These are phyloP conservation scores for Anguilla marmorata DNA, from an alignment of 2,797 vertebrate species.

Conservation along the genomic window DNA sequence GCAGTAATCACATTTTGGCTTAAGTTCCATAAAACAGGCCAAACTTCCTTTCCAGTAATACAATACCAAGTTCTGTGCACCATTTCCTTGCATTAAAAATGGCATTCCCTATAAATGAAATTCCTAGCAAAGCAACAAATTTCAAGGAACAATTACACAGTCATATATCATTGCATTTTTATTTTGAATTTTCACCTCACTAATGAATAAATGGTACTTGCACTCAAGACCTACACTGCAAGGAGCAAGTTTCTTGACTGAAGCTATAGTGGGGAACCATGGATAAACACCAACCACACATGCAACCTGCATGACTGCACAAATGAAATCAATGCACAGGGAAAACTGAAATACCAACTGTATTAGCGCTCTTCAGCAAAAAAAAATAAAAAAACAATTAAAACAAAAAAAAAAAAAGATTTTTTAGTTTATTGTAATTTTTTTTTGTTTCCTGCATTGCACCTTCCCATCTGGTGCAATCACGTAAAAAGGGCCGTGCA, in stretches of 20 bases:
- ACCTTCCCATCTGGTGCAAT: slow-evolving; percentile 65
- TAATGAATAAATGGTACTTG: not conserved
- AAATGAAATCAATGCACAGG: not conserved
- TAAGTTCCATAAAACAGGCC: slow-evolving; percentile 10
- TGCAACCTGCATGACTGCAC: not conserved
- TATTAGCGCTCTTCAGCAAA: not conserved
- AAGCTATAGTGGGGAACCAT: not conserved
- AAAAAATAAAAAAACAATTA: not conserved
- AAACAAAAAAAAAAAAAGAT: too few species aligned
- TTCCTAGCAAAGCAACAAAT: not conserved
- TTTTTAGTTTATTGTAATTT: slow-evolving; percentile 23
- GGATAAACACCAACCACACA: not conserved
- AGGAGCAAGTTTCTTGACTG: not conserved
- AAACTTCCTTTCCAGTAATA: slow-evolving; percentile 4
- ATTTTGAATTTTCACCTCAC: not conserved
- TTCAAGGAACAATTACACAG: not conserved
- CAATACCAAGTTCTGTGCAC: not conserved
- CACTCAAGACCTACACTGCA: not conserved
- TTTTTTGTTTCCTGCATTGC: slow-evolving; percentile 37
- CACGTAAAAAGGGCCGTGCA: slow-evolving; percentile 67
- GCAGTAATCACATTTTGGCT: slow-evolving; percentile 12
- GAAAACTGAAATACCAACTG: slow-evolving; percentile 21
- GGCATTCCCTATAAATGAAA: not conserved
- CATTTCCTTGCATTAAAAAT: not conserved
- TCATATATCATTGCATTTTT: not conserved